Evolutionary conservation across 2,113 vertebrate species (phyloP).

Genomic region (Dunckerocampus dactyliophorus): DNA sequence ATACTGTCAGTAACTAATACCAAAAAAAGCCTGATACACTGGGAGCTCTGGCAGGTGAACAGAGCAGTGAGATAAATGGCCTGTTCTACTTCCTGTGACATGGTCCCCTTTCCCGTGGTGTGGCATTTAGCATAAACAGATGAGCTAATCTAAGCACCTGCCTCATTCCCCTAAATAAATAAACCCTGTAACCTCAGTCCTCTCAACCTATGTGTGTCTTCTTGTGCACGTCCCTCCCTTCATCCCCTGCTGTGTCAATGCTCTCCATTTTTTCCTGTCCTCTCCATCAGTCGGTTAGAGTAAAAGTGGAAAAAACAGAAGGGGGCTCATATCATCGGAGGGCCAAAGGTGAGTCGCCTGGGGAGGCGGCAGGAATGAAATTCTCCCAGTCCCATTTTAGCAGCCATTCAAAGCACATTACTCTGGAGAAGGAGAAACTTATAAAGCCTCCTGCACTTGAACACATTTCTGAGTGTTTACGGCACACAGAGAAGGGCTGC

Average conservation of each 20-base stretch:
- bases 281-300: constrained; percentile 73
- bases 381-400: constrained; percentile 90
- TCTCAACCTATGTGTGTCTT: constrained; percentile 68
- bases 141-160: constrained; percentile 79
- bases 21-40: too few relatives aligned
- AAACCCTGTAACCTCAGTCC: constrained; percentile 72
- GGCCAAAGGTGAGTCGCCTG: constrained; percentile 94
- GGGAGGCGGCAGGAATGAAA: constrained; percentile 93
- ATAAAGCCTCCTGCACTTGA: constrained; percentile 80
- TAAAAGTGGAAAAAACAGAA: constrained; percentile 78
- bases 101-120: constrained; percentile 51
- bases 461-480: constrained; percentile 88
- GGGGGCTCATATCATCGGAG: constrained; percentile 89
- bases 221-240: constrained; percentile 69
- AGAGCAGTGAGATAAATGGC: constrained; percentile 56
- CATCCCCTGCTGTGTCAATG: constrained; percentile 72
- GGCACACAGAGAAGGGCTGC: constrained; percentile 70
- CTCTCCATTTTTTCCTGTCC: constrained; percentile 82
- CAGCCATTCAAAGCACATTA: constrained; percentile 89
- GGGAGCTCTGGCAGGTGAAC: constrained; percentile 35
- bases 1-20: too few relatives aligned
- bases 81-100: constrained; percentile 62
- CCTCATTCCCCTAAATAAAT: constrained; percentile 81
- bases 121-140: constrained; percentile 76
- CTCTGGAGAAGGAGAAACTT: constrained; percentile 84